Conservation (phyloP, 2,888 invertebrate genomes). For the Scaptomyza polygonia region DNA sequence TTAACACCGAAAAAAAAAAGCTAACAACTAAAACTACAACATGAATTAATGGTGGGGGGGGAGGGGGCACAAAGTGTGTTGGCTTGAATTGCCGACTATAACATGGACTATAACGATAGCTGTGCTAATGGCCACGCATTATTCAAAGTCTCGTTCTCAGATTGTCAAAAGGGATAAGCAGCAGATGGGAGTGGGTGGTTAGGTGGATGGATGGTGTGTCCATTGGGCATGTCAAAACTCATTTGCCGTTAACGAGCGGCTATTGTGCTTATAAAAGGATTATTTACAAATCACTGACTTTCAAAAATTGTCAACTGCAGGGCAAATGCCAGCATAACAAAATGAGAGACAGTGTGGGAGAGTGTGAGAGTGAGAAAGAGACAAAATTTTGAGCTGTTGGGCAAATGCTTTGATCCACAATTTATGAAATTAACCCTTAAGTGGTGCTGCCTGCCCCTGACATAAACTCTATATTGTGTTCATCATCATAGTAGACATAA, state of each 20-base stretch:
- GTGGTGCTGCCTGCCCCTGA: conserved; percentile 63
- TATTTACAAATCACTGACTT: conserved; percentile 83
- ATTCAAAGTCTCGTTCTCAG: conserved; percentile 73
- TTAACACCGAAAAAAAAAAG: conserved; percentile 64
- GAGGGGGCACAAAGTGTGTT: conserved; percentile 55
- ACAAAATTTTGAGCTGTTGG: conserved; percentile 43
- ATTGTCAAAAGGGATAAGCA: conserved; percentile 68
- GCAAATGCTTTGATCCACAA: conserved; percentile 77
- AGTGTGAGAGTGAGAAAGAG: background rate
- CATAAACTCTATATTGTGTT: background rate
- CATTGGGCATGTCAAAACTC: conserved; percentile 77
- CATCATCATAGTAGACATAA: conserved; percentile 39
- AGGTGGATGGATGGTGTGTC: conserved; percentile 40
- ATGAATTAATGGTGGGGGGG: too few species aligned
- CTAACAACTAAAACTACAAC: conserved; percentile 48
- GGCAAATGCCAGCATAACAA: conserved; percentile 55
- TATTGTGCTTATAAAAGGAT: conserved; percentile 83
- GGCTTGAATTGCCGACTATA: conserved; percentile 57
- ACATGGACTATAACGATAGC: conserved; percentile 47
- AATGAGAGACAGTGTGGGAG: background rate
- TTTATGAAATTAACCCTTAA: conserved; percentile 82
- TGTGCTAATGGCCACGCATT: conserved; percentile 76
- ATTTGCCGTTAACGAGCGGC: conserved; percentile 82
- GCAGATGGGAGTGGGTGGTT: conserved; percentile 26
- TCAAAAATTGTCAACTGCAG: conserved; percentile 82